phyloP scores from a whole-genome alignment of 2,888 invertebrate species.

The Dasypogon diadema region DNA sequence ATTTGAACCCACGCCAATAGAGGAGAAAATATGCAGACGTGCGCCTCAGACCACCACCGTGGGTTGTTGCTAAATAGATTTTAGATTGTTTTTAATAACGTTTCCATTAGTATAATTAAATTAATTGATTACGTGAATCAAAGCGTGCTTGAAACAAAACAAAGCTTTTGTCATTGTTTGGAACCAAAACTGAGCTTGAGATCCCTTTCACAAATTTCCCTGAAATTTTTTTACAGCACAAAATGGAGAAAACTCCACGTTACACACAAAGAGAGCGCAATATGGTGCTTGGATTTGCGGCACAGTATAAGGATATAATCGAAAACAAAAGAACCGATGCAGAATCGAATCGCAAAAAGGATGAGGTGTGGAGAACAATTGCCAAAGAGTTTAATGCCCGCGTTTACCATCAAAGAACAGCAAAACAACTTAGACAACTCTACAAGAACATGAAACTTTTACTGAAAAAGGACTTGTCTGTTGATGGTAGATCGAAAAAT shows the following conservation, averaged over 20 bases:
- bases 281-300: conserved; percentile 67
- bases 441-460: conserved; percentile 68
- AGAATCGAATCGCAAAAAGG: conserved; percentile 67
- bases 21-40: too few relatives aligned
- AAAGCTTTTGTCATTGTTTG: neutral
- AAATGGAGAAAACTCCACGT: conserved; percentile 67
- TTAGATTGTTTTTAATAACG: too few relatives aligned
- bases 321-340: conserved; percentile 68
- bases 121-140: neutral
- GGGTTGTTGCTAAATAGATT: too few relatives aligned
- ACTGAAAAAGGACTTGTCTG: conserved; percentile 67
- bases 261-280: conserved; percentile 67
- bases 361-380: conserved; percentile 68
- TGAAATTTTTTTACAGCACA: conserved; percentile 26
- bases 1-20: too few relatives aligned
- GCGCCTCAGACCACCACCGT: too few relatives aligned
- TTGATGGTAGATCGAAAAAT: conserved; percentile 57
- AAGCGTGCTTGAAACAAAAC: neutral
- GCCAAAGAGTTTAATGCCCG: conserved; percentile 67
- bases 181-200: neutral
- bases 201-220: neutral
- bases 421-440: conserved; percentile 67
- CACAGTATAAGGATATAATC: conserved; percentile 67
- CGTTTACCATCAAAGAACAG: conserved; percentile 67
- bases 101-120: too few relatives aligned